Evolutionary conservation across 1,140 invertebrate genomes (phyloP).

Genomic region (Drosophila guanche): DNA sequence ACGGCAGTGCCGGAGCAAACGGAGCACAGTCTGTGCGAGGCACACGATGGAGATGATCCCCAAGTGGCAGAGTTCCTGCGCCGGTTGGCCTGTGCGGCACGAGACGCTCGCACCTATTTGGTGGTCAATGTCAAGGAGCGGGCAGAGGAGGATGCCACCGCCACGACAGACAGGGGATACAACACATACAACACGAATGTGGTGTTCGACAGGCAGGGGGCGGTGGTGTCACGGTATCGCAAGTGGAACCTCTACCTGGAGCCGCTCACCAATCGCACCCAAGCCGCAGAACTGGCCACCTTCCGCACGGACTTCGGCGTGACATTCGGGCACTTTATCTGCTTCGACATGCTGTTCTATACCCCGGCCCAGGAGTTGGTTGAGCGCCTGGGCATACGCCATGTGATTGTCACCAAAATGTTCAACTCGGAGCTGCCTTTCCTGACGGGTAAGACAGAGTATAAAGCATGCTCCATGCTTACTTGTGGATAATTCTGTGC

Average conservation of each 20-base stretch:
- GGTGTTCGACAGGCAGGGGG: slow-evolving; percentile 87
- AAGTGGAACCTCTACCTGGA: slow-evolving; percentile 89
- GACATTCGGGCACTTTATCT: slow-evolving; percentile 90
- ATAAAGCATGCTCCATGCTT: too few relatives aligned
- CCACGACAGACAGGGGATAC: slow-evolving; percentile 64
- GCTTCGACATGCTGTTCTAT: slow-evolving; percentile 91
- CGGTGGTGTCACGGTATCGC: slow-evolving; percentile 87
- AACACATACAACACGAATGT: slow-evolving; percentile 89
- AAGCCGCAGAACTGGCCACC: slow-evolving; percentile 83
- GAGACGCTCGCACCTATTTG: slow-evolving; percentile 84
- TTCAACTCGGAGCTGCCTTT: slow-evolving; percentile 90
- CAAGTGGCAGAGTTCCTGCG: slow-evolving; percentile 48
- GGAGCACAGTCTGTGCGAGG: slow-evolving; percentile 31
- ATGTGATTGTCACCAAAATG: slow-evolving; percentile 89
- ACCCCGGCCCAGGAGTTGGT: slow-evolving; percentile 84
- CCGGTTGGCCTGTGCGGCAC: slow-evolving; percentile 64
- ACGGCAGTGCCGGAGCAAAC: slow-evolving; percentile 57
- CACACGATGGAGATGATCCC: not conserved
- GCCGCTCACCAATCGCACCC: slow-evolving; percentile 53
- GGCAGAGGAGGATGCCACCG: slow-evolving; percentile 83
- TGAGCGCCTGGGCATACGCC: slow-evolving; percentile 84
- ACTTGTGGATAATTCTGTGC: not conserved
- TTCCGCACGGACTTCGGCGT: slow-evolving; percentile 93
- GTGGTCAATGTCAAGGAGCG: slow-evolving; percentile 90
- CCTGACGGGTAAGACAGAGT: slow-evolving; percentile 85